A percentile compares a stretch with the other conserved stretches of the same genome.
Evolutionary conservation across 1,140 invertebrate genomes (phyloP).

Genomic region (Papilio xuthus): DNA sequence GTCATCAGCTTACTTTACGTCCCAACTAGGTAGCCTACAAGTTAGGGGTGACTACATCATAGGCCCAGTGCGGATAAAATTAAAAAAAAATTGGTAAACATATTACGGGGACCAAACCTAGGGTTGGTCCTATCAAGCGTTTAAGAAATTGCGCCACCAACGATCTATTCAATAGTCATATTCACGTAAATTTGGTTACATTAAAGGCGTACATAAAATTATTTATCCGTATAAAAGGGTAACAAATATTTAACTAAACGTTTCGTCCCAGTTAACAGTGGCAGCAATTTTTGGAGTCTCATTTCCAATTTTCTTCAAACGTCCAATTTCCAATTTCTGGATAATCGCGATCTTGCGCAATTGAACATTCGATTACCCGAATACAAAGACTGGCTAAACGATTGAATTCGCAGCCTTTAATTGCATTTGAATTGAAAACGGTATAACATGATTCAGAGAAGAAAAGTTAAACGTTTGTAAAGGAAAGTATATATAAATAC

Average conservation of each 20-base stretch:
- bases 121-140: too few relatives aligned
- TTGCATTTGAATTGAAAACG: slow-evolving; percentile 71
- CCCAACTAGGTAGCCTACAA: too few relatives aligned
- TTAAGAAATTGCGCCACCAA: too few relatives aligned
- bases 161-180: too few relatives aligned
- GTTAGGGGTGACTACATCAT: too few relatives aligned
- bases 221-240: neutral
- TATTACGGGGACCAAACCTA: too few relatives aligned
- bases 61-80: too few relatives aligned
- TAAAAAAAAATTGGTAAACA: too few relatives aligned
- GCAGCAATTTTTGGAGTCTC: slow-evolving; percentile 59
- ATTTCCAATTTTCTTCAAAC: slow-evolving; percentile 70
- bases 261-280: slow-evolving; percentile 31
- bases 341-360: slow-evolving; percentile 80
- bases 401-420: slow-evolving; percentile 77
- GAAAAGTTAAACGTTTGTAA: slow-evolving; percentile 25
- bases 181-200: too few relatives aligned
- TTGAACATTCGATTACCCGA: slow-evolving; percentile 80
- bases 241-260: slow-evolving; percentile 22
- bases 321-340: slow-evolving; percentile 76
- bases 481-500: neutral
- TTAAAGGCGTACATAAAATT: neutral
- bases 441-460: slow-evolving; percentile 20
- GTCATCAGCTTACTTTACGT: too few relatives aligned
- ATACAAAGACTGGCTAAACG: slow-evolving; percentile 72